These are phyloP conservation scores for Pipistrellus kuhlii DNA, from an alignment of 2,797 vertebrate species.

Conservation along the genomic window DNA sequence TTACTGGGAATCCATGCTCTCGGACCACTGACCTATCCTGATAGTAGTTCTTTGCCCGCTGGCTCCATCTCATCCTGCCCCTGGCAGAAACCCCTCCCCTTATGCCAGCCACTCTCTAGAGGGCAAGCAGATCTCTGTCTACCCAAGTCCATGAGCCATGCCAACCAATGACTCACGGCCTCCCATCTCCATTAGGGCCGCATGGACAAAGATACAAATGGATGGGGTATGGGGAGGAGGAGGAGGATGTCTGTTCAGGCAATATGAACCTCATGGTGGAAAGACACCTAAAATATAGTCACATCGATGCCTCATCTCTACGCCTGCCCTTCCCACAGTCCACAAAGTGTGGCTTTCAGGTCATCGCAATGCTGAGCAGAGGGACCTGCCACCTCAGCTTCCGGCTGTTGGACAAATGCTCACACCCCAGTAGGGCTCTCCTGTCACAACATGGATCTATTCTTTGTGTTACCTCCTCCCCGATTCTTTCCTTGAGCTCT, in stretches of 20 bases:
- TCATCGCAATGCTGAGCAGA: background rate
- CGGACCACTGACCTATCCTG: background rate
- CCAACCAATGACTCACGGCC: background rate
- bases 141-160: background rate
- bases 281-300: background rate
- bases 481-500: background rate
- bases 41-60: conserved; percentile 18
- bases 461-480: background rate
- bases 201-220: background rate
- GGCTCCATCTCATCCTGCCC: background rate
- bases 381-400: background rate
- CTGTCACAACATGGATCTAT: background rate
- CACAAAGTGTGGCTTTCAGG: background rate
- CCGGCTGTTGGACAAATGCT: background rate
- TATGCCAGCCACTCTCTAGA: background rate
- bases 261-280: background rate
- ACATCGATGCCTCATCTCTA: background rate
- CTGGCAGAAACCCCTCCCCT: background rate
- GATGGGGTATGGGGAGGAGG: background rate
- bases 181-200: background rate
- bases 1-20: background rate
- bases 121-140: conserved; percentile 13
- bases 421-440: background rate
- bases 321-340: background rate
- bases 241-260: background rate